A percentile compares a stretch with the other conserved stretches of the same genome.
These are phyloP conservation scores for Paguma larvata DNA, from an alignment of 2,797 vertebrate genomes.

Conservation along the genomic window DNA sequence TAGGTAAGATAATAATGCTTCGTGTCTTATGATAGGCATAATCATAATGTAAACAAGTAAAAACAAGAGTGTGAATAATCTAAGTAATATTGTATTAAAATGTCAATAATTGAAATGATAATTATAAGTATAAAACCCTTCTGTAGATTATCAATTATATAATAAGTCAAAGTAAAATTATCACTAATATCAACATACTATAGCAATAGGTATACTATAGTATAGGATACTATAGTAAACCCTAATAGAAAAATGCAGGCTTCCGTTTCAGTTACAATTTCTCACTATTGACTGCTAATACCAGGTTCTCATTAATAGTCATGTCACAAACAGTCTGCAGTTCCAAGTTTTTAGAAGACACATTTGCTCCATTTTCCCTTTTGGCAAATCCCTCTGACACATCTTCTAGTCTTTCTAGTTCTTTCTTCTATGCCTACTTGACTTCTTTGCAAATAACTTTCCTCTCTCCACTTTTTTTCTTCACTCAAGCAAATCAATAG, in stretches of 20 bases:
- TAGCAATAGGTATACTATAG: background rate
- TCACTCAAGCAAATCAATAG: background rate
- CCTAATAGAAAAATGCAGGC: background rate
- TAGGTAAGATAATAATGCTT: background rate
- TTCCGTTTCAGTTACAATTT: background rate
- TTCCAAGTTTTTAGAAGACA: background rate
- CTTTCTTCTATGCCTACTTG: background rate
- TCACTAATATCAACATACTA: background rate
- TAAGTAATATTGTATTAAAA: background rate
- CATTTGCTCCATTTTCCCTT: background rate
- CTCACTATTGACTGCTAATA: background rate
- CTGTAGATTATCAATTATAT: background rate
- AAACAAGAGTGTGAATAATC: background rate
- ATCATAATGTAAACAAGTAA: constrained; percentile 4
- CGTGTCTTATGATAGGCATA: background rate
- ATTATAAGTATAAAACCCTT: background rate
- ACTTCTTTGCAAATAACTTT: background rate
- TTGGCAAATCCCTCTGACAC: background rate
- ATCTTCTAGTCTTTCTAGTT: background rate
- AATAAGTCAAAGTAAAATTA: background rate
- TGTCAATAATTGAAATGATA: background rate
- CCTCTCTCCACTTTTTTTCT: background rate
- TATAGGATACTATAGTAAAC: background rate
- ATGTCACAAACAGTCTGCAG: background rate
- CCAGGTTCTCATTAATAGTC: background rate